These are phyloP conservation scores for Syrrhaptes paradoxus DNA, from an alignment of 2,113 vertebrate species.

Conservation along the genomic window DNA sequence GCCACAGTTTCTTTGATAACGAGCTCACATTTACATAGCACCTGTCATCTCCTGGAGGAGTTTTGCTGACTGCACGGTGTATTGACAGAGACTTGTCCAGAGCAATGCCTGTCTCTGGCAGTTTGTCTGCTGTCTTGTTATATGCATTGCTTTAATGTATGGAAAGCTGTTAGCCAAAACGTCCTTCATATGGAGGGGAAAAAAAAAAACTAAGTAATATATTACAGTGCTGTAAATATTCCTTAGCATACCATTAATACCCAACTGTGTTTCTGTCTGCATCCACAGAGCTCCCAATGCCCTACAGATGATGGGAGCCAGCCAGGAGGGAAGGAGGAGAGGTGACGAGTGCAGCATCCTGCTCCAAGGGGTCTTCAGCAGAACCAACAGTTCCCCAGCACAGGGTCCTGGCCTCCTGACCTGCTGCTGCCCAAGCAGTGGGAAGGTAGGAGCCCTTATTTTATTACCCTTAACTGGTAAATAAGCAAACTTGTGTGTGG, in stretches of 20 bases:
- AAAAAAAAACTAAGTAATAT: neutral
- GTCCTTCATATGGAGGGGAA: neutral
- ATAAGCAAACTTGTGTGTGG: neutral
- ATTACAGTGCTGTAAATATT: slow-evolving; percentile 25
- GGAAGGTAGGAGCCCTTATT: neutral
- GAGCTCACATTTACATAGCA: neutral
- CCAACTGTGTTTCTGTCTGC: neutral
- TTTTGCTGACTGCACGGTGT: neutral
- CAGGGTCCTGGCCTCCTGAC: neutral
- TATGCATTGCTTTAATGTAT: slow-evolving; percentile 12
- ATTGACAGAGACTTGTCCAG: neutral
- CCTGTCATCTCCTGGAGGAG: neutral
- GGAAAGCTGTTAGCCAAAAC: slow-evolving; percentile 31
- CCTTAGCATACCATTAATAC: neutral
- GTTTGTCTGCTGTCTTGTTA: neutral
- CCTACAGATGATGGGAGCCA: neutral
- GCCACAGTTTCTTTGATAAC: neutral
- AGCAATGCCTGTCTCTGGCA: neutral
- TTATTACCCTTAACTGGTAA: slow-evolving; percentile 20
- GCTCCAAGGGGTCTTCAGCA: neutral
- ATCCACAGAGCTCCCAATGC: rapidly evolving
- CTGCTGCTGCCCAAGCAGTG: neutral
- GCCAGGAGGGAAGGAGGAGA: neutral
- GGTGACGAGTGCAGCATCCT: rapidly evolving
- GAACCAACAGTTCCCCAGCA: neutral